phyloP scores from a whole-genome alignment of 2,888 invertebrate genomes.

The Ectropis crepuscularia region DNA sequence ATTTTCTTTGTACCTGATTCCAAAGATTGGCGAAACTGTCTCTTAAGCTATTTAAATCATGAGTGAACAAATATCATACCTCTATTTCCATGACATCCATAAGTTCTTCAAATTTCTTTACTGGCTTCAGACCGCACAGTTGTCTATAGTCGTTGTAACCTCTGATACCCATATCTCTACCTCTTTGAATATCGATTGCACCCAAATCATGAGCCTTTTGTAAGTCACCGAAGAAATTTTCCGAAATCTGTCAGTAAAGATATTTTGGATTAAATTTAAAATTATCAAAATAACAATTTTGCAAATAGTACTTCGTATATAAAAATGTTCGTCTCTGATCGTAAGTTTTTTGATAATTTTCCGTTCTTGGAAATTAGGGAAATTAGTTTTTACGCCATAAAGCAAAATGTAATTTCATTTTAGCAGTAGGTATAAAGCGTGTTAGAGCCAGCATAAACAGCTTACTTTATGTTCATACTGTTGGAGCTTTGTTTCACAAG shows the following conservation, averaged over 20 bases:
- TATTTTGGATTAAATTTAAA: no score
- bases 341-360: no score
- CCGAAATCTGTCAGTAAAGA: conserved; percentile 55
- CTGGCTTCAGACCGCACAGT: conserved; percentile 60
- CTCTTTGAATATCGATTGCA: conserved; percentile 66
- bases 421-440: no score
- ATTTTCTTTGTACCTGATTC: neutral
- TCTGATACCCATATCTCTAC: conserved; percentile 65
- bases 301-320: no score
- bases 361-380: no score
- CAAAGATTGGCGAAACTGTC: neutral
- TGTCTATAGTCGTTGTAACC: conserved; percentile 70
- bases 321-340: no score
- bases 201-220: conserved; percentile 62
- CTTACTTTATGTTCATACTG: no score
- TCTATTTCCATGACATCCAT: conserved; percentile 65
- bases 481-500: no score
- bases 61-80: conserved; percentile 45
- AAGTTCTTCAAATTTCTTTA: conserved; percentile 64
- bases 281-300: no score
- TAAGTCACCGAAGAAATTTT: conserved; percentile 61
- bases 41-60: neutral
- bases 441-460: no score
- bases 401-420: no score
- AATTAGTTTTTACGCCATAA: no score